phyloP scores from a whole-genome alignment of 2,888 invertebrate species.

The Chaitophorus viminalis region DNA sequence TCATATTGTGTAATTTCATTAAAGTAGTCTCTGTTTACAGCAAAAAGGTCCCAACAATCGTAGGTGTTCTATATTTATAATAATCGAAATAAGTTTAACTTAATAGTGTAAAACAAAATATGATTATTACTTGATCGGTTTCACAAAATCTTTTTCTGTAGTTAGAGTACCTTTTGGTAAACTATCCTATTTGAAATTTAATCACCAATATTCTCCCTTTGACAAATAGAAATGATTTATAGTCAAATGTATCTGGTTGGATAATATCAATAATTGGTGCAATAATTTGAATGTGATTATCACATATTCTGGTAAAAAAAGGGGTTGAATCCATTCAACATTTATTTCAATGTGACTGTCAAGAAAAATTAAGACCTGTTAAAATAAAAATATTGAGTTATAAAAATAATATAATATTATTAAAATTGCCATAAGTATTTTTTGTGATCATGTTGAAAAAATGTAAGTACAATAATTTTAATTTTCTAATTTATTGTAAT shows the following conservation, averaged over 20 bases:
- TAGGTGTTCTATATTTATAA: slow-evolving; percentile 76
- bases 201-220: slow-evolving; percentile 97
- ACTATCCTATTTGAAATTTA: slow-evolving; percentile 95
- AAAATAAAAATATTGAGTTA: slow-evolving; percentile 52
- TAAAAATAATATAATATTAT: no score
- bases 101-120: neutral
- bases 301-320: slow-evolving; percentile 79
- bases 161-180: slow-evolving; percentile 74
- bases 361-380: slow-evolving; percentile 86
- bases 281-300: slow-evolving; percentile 71
- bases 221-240: slow-evolving; percentile 89
- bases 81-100: slow-evolving; percentile 40
- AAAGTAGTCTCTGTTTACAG: slow-evolving; percentile 89
- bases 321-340: slow-evolving; percentile 86
- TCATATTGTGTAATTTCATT: slow-evolving; percentile 91
- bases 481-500: no score
- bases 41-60: slow-evolving; percentile 99
- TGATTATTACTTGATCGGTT: slow-evolving; percentile 76
- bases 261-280: slow-evolving; percentile 96
- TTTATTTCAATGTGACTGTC: slow-evolving; percentile 98
- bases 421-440: no score
- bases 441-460: no score
- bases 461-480: no score
- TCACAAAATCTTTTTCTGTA: slow-evolving; percentile 77
- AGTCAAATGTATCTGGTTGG: slow-evolving; percentile 92